Conservation (phyloP, 2,113 vertebrate species). For the Orientallactaga bullata region DNA sequence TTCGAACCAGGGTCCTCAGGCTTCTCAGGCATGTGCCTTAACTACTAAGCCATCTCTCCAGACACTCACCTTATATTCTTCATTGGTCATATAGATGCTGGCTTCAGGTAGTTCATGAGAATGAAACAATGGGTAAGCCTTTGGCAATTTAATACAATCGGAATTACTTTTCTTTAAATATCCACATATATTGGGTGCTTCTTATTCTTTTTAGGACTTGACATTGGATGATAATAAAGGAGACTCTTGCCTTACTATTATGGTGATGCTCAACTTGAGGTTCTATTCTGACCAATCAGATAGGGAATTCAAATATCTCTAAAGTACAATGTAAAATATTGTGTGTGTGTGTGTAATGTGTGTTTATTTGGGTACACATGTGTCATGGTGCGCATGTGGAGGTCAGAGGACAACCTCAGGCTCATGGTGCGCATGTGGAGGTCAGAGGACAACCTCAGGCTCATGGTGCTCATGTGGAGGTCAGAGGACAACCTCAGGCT, state of each 20-base stretch:
- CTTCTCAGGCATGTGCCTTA: too few relatives aligned
- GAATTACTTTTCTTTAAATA: neutral
- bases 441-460: too few relatives aligned
- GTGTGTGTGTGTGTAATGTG: too few relatives aligned
- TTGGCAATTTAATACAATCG: neutral
- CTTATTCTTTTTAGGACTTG: neutral
- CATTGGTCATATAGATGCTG: neutral
- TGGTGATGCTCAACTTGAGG: neutral
- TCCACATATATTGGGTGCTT: neutral
- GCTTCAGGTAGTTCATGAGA: neutral
- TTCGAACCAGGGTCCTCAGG: too few relatives aligned
- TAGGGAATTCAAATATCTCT: neutral
- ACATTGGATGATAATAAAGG: neutral
- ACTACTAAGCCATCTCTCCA: too few relatives aligned
- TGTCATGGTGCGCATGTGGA: too few relatives aligned
- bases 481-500: too few relatives aligned
- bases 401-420: too few relatives aligned
- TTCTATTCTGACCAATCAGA: neutral
- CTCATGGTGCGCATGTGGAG: too few relatives aligned
- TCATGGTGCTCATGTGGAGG: too few relatives aligned
- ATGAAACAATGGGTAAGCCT: neutral
- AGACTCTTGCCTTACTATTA: neutral
- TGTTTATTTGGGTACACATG: too few relatives aligned
- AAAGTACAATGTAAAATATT: neutral
- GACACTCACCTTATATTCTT: neutral